phyloP scores from a whole-genome alignment of 2,797 vertebrate genomes.

The Poeciliopsis presidionis region DNA sequence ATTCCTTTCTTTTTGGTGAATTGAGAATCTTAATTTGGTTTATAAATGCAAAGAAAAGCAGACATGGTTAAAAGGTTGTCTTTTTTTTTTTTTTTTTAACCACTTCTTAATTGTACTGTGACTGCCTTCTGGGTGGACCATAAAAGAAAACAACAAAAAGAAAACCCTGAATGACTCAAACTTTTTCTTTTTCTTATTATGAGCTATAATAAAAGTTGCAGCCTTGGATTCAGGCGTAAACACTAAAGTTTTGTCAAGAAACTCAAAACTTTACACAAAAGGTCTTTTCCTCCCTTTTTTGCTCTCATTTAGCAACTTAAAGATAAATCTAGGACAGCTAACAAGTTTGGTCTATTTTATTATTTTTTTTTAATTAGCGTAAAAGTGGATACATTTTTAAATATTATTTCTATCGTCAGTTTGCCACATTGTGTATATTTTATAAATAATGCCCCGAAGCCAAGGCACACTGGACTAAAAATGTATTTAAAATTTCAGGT shows the following conservation, averaged over 20 bases:
- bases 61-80: not conserved
- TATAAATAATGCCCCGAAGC: not conserved
- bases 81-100: not conserved
- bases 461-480: not conserved
- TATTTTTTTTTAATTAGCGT: not conserved
- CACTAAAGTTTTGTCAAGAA: not conserved
- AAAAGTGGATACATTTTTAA: not conserved
- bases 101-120: not conserved
- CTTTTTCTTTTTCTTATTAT: not conserved
- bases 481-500: not conserved
- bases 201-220: no score
- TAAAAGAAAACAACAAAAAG: not conserved
- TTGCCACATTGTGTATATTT: not conserved
- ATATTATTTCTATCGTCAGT: not conserved
- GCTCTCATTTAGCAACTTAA: not conserved
- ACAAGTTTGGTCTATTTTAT: not conserved
- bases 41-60: not conserved
- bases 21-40: not conserved
- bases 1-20: not conserved
- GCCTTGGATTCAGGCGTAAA: not conserved
- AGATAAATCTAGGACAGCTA: not conserved
- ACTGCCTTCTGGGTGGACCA: not conserved
- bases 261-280: not conserved
- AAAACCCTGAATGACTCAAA: not conserved
- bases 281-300: not conserved